Evolutionary conservation across 2,113 vertebrate genomes (phyloP).

Genomic region (Toxotes chatareus): DNA sequence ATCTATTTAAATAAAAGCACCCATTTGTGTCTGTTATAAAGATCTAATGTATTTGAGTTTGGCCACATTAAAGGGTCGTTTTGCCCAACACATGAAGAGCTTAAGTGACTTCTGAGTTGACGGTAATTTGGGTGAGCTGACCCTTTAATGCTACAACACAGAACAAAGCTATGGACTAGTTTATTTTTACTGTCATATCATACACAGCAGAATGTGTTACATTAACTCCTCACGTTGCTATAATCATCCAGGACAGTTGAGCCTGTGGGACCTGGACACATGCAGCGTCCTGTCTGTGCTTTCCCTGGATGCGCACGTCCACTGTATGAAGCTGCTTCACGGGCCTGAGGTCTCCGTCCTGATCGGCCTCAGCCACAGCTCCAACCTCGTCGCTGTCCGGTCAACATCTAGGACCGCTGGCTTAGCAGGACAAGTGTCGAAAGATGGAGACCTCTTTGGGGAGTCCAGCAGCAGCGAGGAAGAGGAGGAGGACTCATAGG

Average conservation of each 20-base stretch:
- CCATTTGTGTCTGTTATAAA: neutral
- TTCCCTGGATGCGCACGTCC: conserved; percentile 71
- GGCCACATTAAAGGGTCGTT: too few relatives aligned
- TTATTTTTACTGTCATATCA: too few relatives aligned
- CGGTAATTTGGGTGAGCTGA: neutral
- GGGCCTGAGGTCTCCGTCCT: neutral
- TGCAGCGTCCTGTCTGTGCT: conserved; percentile 69
- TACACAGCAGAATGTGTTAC: neutral
- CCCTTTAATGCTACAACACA: too few relatives aligned
- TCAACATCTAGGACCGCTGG: conserved; percentile 41
- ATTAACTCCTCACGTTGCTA: neutral
- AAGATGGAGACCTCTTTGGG: conserved; percentile 66
- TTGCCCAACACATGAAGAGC: neutral
- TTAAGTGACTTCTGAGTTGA: neutral
- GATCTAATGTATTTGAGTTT: too few relatives aligned
- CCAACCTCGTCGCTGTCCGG: conserved; percentile 69
- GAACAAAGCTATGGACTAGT: too few relatives aligned
- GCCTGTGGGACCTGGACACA: conserved; percentile 74
- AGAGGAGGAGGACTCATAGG: conserved; percentile 35
- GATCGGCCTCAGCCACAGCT: conserved; percentile 74
- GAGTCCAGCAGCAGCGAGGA: conserved; percentile 80
- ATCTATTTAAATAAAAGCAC: neutral
- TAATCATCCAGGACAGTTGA: conserved; percentile 61
- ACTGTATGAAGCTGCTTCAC: conserved; percentile 59
- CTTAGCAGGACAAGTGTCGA: neutral